Evolutionary conservation across 2,797 vertebrate genomes (phyloP).

Genomic region (Synanceia verrucosa): DNA sequence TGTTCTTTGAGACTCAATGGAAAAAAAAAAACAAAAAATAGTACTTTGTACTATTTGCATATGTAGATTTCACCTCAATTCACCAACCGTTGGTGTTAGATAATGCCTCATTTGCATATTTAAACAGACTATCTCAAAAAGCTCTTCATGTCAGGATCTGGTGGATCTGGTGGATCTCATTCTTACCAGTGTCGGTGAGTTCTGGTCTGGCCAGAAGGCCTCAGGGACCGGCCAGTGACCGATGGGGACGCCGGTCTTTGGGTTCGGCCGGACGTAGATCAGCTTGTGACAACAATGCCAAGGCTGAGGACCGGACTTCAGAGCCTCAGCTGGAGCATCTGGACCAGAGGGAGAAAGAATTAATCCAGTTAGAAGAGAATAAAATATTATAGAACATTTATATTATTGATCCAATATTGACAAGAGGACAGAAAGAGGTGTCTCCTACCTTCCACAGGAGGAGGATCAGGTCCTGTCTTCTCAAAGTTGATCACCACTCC

Average conservation of each 20-base stretch:
- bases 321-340: constrained; percentile 87
- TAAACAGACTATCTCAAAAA: too few relatives aligned
- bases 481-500: constrained; percentile 98
- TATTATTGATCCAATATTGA: too few relatives aligned
- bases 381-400: too few relatives aligned
- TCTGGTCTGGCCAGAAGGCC: constrained; percentile 99
- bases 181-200: constrained; percentile 96
- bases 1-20: too few relatives aligned
- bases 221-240: constrained; percentile 99
- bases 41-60: too few relatives aligned
- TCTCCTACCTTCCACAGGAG: constrained; percentile 88
- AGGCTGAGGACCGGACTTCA: constrained; percentile 86
- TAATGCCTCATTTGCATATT: too few relatives aligned
- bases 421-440: neutral
- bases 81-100: too few relatives aligned
- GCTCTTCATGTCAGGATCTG: too few relatives aligned
- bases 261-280: constrained; percentile 97
- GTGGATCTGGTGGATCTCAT: neutral
- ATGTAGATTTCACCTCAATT: too few relatives aligned
- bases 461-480: constrained; percentile 94
- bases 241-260: constrained; percentile 97
- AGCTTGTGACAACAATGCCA: constrained; percentile 98
- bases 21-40: too few relatives aligned
- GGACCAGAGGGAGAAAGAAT: too few relatives aligned
- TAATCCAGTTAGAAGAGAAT: too few relatives aligned